Evolutionary conservation across 2,113 vertebrate genomes (phyloP), one percentile per base, ranked within the genome.

Genomic region (Campylorhamphus procurvoides): DNA sequence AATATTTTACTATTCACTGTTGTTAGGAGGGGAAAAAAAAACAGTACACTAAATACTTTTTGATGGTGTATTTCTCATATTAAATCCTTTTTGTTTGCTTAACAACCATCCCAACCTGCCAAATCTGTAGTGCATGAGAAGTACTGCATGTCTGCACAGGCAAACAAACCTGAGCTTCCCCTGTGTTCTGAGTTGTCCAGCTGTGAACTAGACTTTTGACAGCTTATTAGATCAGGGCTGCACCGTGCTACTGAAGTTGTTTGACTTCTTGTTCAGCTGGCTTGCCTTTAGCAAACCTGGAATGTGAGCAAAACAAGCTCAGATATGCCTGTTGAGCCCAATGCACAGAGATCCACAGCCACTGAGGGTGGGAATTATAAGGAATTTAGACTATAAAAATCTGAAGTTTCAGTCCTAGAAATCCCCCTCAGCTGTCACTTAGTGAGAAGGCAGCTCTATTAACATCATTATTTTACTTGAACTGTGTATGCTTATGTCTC

Each of bases 221-320:
- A 94, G 94, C 35, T 88, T 80, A 39, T 77, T 77, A 84, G 75
- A 81, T 42, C 60, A 73, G 72, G 37, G 63, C 76, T 90, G 76
- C 27, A 42, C 47, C n/a, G 55, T 1, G 3, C 75, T 86, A n/a
- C 68, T 47, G 42, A 92, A 90, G 52, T 18, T 71, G 63, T 77
- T 14, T 4, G 50, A 76, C 55, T 96, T 74, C 59, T 63, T 3
- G 0, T 53, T 80, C 88, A 86, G 72, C 46, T 89, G 86, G 42
- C 59, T 86, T 86, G 75, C 83, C 63, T 58, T 90, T 39, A 93
- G 72, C 52, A 39, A 89, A 89, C 60, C 24, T 84, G 79, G 83
- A 90, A 92, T 18, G 68, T 5, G 18, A 92, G 50, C 79, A 90
- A 62, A 95, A 86, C 85, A 93, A 93, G 89, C 83, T 95, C 47